phyloP scores from a whole-genome alignment of 2,888 invertebrate species.

The Polydrusus cervinus region DNA sequence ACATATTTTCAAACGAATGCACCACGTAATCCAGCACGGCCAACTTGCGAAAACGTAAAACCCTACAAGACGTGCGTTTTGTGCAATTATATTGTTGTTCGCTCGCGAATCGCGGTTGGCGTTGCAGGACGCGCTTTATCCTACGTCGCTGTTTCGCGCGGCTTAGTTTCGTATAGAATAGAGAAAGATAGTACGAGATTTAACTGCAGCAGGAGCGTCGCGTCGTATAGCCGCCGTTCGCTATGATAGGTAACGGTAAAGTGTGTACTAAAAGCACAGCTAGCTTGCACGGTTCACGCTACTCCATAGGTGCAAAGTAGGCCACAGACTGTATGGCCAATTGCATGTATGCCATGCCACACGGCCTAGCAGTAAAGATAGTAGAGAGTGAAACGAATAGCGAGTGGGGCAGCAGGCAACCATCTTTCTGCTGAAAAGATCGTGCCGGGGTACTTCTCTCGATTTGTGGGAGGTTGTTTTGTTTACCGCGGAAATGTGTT shows the following conservation, averaged over 20 bases:
- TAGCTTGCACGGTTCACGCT: slow-evolving; percentile 63
- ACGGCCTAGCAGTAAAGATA: slow-evolving; percentile 59
- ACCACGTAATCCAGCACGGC: slow-evolving; percentile 32
- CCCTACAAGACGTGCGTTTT: slow-evolving; percentile 15
- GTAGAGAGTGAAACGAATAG: slow-evolving; percentile 58
- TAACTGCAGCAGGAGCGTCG: slow-evolving; percentile 48
- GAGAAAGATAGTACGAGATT: slow-evolving; percentile 46
- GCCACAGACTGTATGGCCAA: slow-evolving; percentile 69
- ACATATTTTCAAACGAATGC: slow-evolving; percentile 32
- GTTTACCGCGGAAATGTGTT: slow-evolving; percentile 36
- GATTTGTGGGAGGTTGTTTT: slow-evolving; percentile 40
- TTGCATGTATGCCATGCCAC: slow-evolving; percentile 63
- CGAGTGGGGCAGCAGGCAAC: slow-evolving; percentile 60
- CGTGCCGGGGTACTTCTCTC: slow-evolving; percentile 38
- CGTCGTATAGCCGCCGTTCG: slow-evolving; percentile 61
- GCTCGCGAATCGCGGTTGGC: slow-evolving; percentile 17
- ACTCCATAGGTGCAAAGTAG: slow-evolving; percentile 71
- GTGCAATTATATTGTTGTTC: slow-evolving; percentile 22
- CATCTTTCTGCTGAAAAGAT: slow-evolving; percentile 59
- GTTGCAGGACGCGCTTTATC: slow-evolving; percentile 25
- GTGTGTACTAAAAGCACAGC: slow-evolving; percentile 71
- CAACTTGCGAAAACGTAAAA: slow-evolving; percentile 39
- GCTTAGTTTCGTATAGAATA: slow-evolving; percentile 37
- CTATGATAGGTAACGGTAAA: slow-evolving; percentile 68
- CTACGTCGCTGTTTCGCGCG: slow-evolving; percentile 30